Percentiles rank a stretch among this genome's conserved stretches.
Evolutionary conservation across 2,888 invertebrate species (phyloP).

Genomic region (Ophion costatus): DNA sequence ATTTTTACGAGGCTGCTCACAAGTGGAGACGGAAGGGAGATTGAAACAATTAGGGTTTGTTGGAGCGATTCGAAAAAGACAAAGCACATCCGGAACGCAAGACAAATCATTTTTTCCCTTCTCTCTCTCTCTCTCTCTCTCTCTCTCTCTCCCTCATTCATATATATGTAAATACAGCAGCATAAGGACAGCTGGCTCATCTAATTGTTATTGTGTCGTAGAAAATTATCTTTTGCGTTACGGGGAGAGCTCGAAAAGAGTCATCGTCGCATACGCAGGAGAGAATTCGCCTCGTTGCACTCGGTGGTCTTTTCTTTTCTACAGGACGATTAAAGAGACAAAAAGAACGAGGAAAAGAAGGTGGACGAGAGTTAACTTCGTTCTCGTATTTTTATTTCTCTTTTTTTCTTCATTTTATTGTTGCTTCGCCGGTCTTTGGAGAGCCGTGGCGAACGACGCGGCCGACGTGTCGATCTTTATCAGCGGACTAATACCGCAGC

Average conservation of each 20-base stretch:
- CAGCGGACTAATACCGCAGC: conserved; percentile 54
- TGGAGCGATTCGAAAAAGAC: conserved; percentile 61
- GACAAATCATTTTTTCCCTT: conserved; percentile 41
- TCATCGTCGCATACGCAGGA: conserved; percentile 3
- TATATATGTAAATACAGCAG: conserved; percentile 9
- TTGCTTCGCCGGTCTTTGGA: conserved; percentile 30
- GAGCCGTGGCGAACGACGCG: conserved; percentile 36
- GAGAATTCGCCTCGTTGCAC: conserved; percentile 77
- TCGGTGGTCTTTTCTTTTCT: conserved; percentile 68
- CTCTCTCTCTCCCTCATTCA: neutral
- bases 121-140: neutral
- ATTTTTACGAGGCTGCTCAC: conserved; percentile 4
- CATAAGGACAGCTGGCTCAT: conserved; percentile 74
- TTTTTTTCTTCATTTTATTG: neutral
- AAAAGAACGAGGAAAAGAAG: conserved; percentile 22
- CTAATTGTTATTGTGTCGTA: conserved; percentile 73
- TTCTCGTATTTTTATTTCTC: conserved; percentile 9
- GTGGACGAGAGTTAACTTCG: conserved; percentile 19
- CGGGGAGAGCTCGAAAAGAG: conserved; percentile 40
- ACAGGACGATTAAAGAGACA: conserved; percentile 70
- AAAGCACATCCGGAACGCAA: conserved; percentile 77
- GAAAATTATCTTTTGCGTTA: conserved; percentile 48
- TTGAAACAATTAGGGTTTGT: conserved; percentile 43
- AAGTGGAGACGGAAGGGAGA: conserved; percentile 18
- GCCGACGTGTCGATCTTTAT: conserved; percentile 59